phyloP scores from a whole-genome alignment of 2,797 vertebrate species.

The Loriculus beryllinus region DNA sequence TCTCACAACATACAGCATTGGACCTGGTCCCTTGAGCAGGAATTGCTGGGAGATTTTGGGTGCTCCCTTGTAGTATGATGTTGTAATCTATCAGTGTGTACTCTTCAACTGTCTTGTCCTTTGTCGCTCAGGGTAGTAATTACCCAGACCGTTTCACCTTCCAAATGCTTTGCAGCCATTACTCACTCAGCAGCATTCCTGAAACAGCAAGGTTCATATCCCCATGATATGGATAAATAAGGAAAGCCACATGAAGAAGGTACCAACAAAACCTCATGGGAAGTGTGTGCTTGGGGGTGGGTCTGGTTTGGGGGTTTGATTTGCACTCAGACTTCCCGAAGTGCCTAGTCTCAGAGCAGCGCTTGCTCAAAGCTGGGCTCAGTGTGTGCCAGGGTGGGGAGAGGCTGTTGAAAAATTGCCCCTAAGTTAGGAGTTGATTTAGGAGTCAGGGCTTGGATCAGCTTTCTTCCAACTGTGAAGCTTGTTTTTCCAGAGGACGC shows the following conservation, averaged over 20 bases:
- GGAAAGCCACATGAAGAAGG: not conserved
- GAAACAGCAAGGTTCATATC: not conserved
- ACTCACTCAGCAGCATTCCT: not conserved
- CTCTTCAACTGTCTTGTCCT: not conserved
- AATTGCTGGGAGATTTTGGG: not conserved
- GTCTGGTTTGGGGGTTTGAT: not conserved
- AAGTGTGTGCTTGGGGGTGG: not conserved
- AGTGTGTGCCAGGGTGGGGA: not conserved
- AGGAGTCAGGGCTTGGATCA: not conserved
- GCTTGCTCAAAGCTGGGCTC: not conserved
- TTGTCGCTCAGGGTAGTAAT: not conserved
- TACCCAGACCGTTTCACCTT: not conserved
- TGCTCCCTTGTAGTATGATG: not conserved
- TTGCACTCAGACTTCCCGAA: not conserved
- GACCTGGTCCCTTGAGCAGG: not conserved
- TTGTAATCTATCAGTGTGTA: not conserved
- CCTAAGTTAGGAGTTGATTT: not conserved
- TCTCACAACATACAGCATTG: not conserved
- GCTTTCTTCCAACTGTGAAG: not conserved
- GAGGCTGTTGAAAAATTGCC: not conserved
- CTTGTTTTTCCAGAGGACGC: not conserved
- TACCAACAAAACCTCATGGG: not conserved
- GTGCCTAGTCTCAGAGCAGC: not conserved
- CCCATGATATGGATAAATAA: not conserved
- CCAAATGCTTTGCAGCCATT: not conserved